phyloP scores from a whole-genome alignment of 2,888 invertebrate species.

The Masnerella sp. region DNA sequence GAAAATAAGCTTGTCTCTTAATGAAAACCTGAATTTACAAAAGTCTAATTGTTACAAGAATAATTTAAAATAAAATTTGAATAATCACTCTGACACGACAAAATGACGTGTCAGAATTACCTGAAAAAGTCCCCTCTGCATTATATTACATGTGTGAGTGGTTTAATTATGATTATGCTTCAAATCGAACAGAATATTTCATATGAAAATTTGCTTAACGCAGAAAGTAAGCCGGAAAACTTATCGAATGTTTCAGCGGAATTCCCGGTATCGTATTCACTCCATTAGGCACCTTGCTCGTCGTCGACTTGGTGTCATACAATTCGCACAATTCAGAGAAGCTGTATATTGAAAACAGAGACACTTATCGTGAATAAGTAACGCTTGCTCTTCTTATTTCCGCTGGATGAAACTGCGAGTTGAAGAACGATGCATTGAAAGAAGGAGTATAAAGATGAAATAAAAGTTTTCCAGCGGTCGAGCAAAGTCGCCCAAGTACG shows the following conservation, averaged over 20 bases:
- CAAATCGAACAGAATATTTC: too few relatives aligned
- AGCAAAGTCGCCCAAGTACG: constrained; percentile 69
- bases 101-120: too few relatives aligned
- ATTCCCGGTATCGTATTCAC: constrained; percentile 36
- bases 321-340: constrained; percentile 33
- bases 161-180: too few relatives aligned
- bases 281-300: constrained; percentile 41
- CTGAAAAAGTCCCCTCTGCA: too few relatives aligned
- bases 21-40: too few relatives aligned
- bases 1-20: too few relatives aligned
- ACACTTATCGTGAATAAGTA: constrained; percentile 54
- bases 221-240: constrained; percentile 11
- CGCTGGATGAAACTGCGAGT: constrained; percentile 41
- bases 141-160: too few relatives aligned
- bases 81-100: too few relatives aligned
- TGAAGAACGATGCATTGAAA: constrained; percentile 49
- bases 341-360: constrained; percentile 46
- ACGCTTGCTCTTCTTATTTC: constrained; percentile 54
- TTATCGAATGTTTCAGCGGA: constrained; percentile 16
- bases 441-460: constrained; percentile 61
- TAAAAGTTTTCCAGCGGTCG: constrained; percentile 69
- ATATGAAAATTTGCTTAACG: constrained; percentile 3
- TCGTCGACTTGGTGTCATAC: constrained; percentile 32
- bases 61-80: too few relatives aligned
- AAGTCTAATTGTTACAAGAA: too few relatives aligned